Evolutionary conservation across 2,797 vertebrate species (phyloP), one percentile per base, ranked within the genome.

Genomic region (Acipenser oxyrinchus): DNA sequence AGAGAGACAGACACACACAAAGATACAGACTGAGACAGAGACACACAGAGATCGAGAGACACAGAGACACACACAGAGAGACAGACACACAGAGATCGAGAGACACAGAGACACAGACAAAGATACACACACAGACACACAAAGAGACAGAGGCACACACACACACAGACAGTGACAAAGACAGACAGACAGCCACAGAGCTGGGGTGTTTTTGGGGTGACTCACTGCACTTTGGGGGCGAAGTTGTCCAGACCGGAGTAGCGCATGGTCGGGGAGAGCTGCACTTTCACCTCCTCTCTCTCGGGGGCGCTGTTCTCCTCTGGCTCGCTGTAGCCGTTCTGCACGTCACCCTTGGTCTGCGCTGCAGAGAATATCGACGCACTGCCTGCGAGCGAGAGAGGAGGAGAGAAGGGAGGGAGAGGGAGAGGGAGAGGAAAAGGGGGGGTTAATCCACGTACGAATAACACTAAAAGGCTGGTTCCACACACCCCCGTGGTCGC

Each of bases 221-320:
- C 93, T 88, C 78, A 96, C 94, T 93, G 92, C 91, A 95, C 92
- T 95, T 95, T 95, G 73, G 93, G 93, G 76, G 93, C 92, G 71
- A 94, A 91, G 66, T 83, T 75, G 75, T 93, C 92, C n/a, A 92
- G 78, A 68, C 93, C 93, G 0, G 92, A 93, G 74, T 96, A 94
- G 63, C 92, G 92, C 84, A 96, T 92, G 51, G 93, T 94, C 6
- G 94, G 94, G 0, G 93, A 96, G 2, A 96, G 89, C 64, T 90
- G 84, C 70, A 93, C 90, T 48, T 90, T 86, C 18, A 88, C 88
- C 15, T 90, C 84, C 72, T 94, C 93, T 62, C 89, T 86, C 72
- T 89, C 88, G 2, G 88, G 92, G 10, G 87, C 82, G 51, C 91
- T 88, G 86, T 95, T 94, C 80, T 93, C 92, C 48, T 92, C 90